Percentiles rank a stretch among this genome's conserved stretches.
Evolutionary conservation across 2,888 invertebrate genomes (phyloP).

Genomic region (Yponomeuta evonymella): DNA sequence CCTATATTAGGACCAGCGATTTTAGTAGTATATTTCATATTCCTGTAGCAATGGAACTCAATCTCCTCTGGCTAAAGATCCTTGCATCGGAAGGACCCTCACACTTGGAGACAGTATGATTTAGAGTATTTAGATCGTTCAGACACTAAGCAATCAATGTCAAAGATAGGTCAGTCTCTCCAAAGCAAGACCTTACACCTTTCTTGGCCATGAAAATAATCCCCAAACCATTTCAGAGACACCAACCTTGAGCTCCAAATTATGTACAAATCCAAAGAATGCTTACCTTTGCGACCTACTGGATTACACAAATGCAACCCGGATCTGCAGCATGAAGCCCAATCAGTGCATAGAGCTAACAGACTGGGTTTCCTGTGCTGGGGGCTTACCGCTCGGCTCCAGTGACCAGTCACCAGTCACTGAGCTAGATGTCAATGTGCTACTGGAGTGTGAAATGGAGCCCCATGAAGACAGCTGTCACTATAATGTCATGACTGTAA

Average conservation of each 20-base stretch:
- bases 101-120: not conserved
- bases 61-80: too few relatives aligned
- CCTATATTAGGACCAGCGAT: too few relatives aligned
- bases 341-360: constrained; percentile 62
- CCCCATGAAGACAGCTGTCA: constrained; percentile 46
- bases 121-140: too few relatives aligned
- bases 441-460: constrained; percentile 70
- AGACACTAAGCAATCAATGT: too few relatives aligned
- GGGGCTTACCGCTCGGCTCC: constrained; percentile 58
- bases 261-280: constrained; percentile 72
- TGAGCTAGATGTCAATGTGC: constrained; percentile 57
- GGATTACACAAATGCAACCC: constrained; percentile 64
- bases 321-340: constrained; percentile 69
- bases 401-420: constrained; percentile 46
- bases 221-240: constrained; percentile 50
- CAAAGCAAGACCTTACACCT: too few relatives aligned
- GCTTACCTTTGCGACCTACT: constrained; percentile 79
- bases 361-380: constrained; percentile 64
- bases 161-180: too few relatives aligned
- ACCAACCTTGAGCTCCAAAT: constrained; percentile 69
- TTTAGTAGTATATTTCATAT: too few relatives aligned
- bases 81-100: not conserved
- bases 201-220: not conserved
- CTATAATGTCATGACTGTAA: constrained; percentile 28
- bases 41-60: too few relatives aligned